Conservation (phyloP, 2,888 invertebrate genomes). For the Heteropelma amictum region DNA sequence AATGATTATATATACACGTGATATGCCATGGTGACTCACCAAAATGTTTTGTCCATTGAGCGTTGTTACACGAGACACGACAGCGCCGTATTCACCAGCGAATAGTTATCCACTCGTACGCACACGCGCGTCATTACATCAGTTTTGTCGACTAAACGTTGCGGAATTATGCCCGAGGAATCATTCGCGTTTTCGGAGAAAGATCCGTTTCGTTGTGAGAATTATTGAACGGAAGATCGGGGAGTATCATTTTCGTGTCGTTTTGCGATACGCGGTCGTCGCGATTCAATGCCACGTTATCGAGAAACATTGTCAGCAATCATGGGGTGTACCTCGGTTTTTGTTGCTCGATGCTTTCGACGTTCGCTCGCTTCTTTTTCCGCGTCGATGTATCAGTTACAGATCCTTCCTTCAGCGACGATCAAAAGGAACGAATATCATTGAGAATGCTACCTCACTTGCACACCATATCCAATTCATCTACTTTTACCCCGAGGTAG, state of each 20-base stretch:
- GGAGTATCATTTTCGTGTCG: background rate
- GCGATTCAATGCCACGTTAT: constrained; percentile 12
- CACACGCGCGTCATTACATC: constrained; percentile 2
- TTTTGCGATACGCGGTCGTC: constrained; percentile 1
- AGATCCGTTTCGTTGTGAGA: constrained; percentile 12
- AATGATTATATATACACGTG: background rate
- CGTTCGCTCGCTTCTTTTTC: constrained; percentile 1
- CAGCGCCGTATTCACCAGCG: constrained; percentile 42
- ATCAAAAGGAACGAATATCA: constrained; percentile 39
- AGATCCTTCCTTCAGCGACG: constrained; percentile 14
- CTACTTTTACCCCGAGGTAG: constrained; percentile 14
- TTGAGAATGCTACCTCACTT: constrained; percentile 44
- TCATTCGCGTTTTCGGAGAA: background rate
- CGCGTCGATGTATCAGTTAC: constrained; percentile 35
- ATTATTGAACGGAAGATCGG: background rate
- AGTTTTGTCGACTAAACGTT: background rate
- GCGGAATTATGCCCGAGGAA: background rate
- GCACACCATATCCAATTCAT: constrained; percentile 16
- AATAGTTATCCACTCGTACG: background rate
- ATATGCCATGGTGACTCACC: constrained; percentile 48
- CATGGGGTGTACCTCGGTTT: background rate
- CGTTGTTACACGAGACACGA: constrained; percentile 45
- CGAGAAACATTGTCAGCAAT: background rate
- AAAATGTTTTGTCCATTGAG: constrained; percentile 53
- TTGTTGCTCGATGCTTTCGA: constrained; percentile 2